Evolutionary conservation across 2,797 vertebrate species (phyloP).

Genomic region (Nyctibius grandis): DNA sequence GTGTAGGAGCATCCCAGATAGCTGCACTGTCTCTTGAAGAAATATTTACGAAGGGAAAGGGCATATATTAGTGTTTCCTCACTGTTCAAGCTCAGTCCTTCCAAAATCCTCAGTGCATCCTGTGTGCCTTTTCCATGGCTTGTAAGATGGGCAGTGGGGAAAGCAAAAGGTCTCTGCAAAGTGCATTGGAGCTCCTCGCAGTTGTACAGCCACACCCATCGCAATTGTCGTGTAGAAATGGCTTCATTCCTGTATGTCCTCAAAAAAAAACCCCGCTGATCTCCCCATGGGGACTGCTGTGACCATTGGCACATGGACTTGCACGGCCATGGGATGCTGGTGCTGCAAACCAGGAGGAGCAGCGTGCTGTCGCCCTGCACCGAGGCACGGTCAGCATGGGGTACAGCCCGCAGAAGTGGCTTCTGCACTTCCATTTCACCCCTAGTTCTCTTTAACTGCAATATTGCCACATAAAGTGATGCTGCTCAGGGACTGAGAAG

Average conservation of each 20-base stretch:
- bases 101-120: not conserved
- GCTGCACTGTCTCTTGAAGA: constrained; percentile 30
- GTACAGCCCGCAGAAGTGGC: rapidly evolving
- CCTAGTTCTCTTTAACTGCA: not conserved
- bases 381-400: not conserved
- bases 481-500: not conserved
- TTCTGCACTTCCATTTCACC: not conserved
- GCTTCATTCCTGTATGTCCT: not conserved
- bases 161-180: not conserved
- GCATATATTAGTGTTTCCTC: not conserved
- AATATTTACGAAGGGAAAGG: not conserved
- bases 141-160: not conserved
- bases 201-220: not conserved
- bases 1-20: not conserved
- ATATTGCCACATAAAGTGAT: not conserved
- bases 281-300: rapidly evolving
- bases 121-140: not conserved
- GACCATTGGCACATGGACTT: rapidly evolving
- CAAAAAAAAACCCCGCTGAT: not conserved
- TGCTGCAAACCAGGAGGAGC: not conserved
- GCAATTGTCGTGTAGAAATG: not conserved
- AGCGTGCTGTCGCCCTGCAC: not conserved
- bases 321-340: rapidly evolving
- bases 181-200: not conserved
- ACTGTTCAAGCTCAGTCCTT: not conserved